phyloP scores from a whole-genome alignment of 2,797 vertebrate genomes.

The Galagoides demidoff region DNA sequence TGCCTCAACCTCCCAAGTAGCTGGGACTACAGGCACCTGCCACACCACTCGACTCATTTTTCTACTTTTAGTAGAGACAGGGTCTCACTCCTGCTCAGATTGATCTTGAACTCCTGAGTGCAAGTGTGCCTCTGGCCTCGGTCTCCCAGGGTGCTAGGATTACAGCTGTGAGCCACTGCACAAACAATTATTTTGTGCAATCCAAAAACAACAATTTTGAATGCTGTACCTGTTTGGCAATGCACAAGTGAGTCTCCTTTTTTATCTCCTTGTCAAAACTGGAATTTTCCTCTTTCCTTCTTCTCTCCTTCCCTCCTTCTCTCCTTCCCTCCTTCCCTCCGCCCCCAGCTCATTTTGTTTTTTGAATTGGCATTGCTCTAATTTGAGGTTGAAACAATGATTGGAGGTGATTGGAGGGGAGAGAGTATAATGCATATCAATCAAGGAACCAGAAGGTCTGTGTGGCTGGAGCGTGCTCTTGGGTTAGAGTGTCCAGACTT shows the following conservation, averaged over 20 bases:
- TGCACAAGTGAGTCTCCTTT: background rate
- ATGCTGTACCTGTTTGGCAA: accelerated
- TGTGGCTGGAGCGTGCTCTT: accelerated
- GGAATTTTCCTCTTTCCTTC: too few relatives aligned
- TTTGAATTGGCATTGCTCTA: background rate
- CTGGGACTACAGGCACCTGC: too few relatives aligned
- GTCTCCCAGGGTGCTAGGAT: too few relatives aligned
- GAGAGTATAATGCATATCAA: accelerated
- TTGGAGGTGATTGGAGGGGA: background rate
- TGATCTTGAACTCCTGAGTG: too few relatives aligned
- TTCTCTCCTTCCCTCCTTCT: background rate
- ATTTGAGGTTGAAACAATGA: background rate
- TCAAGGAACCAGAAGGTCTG: background rate
- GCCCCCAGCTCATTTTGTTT: background rate
- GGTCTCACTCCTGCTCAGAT: too few relatives aligned
- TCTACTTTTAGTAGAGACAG: too few relatives aligned
- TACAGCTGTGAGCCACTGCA: too few relatives aligned
- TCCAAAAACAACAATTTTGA: background rate
- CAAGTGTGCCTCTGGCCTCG: too few relatives aligned
- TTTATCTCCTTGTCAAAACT: background rate
- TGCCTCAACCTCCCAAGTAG: too few relatives aligned
- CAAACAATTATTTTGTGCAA: too few relatives aligned
- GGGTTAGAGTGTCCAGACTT: accelerated
- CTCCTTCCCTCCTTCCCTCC: background rate
- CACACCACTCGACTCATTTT: too few relatives aligned